A percentile compares a stretch with the other conserved stretches of the same genome.
Conservation (phyloP, 1,140 invertebrate genomes). For the Atta texana region DNA sequence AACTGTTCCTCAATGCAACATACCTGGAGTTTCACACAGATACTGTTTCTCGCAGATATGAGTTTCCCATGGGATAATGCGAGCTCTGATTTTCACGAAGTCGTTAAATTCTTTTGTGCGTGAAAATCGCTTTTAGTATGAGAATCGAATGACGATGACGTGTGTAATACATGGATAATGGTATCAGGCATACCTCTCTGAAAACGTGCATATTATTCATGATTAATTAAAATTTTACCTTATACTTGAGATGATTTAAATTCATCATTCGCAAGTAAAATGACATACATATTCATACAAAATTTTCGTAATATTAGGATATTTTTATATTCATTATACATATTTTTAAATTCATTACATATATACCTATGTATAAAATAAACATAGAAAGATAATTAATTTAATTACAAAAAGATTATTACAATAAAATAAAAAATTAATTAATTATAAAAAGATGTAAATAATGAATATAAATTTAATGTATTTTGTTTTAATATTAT, state of each 20-base stretch:
- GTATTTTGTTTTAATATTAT: background rate
- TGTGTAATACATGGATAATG: background rate
- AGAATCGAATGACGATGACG: background rate
- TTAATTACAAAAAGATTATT: too few species aligned
- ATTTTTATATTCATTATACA: background rate
- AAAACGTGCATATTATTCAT: background rate
- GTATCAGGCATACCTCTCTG: background rate
- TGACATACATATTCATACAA: background rate
- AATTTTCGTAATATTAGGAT: background rate
- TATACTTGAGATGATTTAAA: background rate
- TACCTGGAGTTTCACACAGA: background rate
- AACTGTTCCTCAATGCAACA: slow-evolving; percentile 27
- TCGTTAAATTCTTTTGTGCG: background rate
- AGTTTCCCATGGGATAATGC: background rate
- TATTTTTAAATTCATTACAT: too few species aligned
- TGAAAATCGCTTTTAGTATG: background rate
- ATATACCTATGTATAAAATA: too few species aligned
- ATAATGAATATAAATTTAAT: background rate
- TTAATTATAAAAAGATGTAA: background rate
- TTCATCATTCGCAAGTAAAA: background rate
- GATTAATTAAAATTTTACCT: slow-evolving; percentile 29
- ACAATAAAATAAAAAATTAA: background rate
- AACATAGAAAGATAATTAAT: too few species aligned
- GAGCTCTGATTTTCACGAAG: background rate
- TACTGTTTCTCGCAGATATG: background rate